phyloP scores from a whole-genome alignment of 2,113 vertebrate species.

The Paratilapia polleni region DNA sequence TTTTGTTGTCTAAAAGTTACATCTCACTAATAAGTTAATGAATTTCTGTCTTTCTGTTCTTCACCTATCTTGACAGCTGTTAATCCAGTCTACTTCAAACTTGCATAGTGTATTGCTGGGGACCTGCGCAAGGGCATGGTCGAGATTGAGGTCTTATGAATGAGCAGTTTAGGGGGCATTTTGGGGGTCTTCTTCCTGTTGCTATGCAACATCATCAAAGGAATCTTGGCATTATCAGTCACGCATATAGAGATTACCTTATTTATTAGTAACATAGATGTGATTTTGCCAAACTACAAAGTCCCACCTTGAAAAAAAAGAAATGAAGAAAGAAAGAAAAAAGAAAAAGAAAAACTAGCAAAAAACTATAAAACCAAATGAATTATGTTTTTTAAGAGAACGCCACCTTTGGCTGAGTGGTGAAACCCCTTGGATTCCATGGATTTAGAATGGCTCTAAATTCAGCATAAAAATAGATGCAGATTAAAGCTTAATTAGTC shows the following conservation, averaged over 20 bases:
- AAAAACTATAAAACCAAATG: not conserved
- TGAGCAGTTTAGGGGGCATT: not conserved
- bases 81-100: not conserved
- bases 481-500: conserved; percentile 73
- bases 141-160: not conserved
- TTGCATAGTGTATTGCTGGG: not conserved
- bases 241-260: not conserved
- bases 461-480: conserved; percentile 65
- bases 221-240: not conserved
- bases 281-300: not conserved
- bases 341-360: not conserved
- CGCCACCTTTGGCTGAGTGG: conserved; percentile 20
- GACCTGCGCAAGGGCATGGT: not conserved
- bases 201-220: not conserved
- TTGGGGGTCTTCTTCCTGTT: not conserved
- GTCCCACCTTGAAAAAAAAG: not conserved
- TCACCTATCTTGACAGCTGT: not conserved
- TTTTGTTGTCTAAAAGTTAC: not conserved
- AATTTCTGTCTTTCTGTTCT: not conserved
- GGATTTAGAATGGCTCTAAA: conserved; percentile 46
- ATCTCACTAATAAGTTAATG: not conserved
- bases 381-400: conserved; percentile 2
- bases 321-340: too few relatives aligned
- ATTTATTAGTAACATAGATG: not conserved
- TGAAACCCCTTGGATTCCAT: conserved; percentile 49